Evolutionary conservation across 2,888 invertebrate genomes (phyloP).

Genomic region (Dryadula phaetusa): DNA sequence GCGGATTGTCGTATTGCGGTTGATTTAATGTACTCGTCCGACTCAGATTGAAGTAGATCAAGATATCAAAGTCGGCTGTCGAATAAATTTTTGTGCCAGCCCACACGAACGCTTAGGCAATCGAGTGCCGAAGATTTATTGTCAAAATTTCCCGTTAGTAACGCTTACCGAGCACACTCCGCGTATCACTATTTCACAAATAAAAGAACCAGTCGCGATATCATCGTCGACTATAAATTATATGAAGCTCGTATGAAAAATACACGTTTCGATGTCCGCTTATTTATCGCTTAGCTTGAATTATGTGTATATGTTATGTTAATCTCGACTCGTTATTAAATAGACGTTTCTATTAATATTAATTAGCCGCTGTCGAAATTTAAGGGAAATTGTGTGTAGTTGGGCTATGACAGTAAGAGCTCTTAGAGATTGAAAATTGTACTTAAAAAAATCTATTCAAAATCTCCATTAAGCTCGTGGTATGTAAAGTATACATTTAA

Average conservation of each 20-base stretch:
- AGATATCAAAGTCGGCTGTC: slow-evolving; percentile 78
- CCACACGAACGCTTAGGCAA: slow-evolving; percentile 83
- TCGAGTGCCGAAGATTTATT: slow-evolving; percentile 82
- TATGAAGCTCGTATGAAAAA: slow-evolving; percentile 81
- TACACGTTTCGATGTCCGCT: slow-evolving; percentile 77
- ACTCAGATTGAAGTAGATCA: slow-evolving; percentile 69
- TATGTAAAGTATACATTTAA: not conserved
- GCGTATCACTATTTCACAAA: slow-evolving; percentile 84
- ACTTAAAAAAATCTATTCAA: not conserved
- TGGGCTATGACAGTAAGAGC: not conserved
- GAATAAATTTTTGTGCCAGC: slow-evolving; percentile 78
- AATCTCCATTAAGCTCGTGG: not conserved
- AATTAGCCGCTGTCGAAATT: slow-evolving; percentile 50
- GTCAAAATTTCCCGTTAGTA: slow-evolving; percentile 84
- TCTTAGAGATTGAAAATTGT: not conserved
- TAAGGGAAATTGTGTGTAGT: slow-evolving; percentile 29
- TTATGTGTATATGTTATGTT: slow-evolving; percentile 75
- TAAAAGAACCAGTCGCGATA: slow-evolving; percentile 84
- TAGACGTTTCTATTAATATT: slow-evolving; percentile 61
- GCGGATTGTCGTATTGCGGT: slow-evolving; percentile 55
- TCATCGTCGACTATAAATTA: slow-evolving; percentile 83
- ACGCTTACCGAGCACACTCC: slow-evolving; percentile 82
- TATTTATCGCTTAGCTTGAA: slow-evolving; percentile 77
- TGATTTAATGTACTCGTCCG: slow-evolving; percentile 55
- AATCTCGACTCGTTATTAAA: slow-evolving; percentile 62